Percentiles rank a stretch among this genome's conserved stretches.
These are phyloP conservation scores for Leptopterna dolabrata DNA, from an alignment of 2,888 invertebrate genomes.

Conservation along the genomic window DNA sequence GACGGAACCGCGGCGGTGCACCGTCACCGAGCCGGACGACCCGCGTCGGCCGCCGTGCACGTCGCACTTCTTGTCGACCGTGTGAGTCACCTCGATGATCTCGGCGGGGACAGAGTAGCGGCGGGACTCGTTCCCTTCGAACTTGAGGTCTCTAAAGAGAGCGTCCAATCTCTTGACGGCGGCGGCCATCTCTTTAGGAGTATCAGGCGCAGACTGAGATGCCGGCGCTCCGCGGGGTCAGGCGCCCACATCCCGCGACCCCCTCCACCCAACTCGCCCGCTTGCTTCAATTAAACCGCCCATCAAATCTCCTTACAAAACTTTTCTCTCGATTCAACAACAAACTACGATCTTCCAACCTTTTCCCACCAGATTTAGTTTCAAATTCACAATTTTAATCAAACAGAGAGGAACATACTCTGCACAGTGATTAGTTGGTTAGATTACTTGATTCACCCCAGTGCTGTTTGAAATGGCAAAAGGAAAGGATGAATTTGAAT, in stretches of 20 bases:
- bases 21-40: constrained; percentile 71
- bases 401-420: no score
- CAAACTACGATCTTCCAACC: background rate
- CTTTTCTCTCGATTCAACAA: background rate
- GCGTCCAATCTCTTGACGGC: constrained; percentile 80
- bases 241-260: constrained; percentile 28
- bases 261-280: background rate
- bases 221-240: constrained; percentile 30
- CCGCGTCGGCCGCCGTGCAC: constrained; percentile 75
- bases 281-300: background rate
- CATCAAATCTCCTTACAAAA: background rate
- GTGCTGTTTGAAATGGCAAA: no score
- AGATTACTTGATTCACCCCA: no score
- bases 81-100: constrained; percentile 68
- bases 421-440: no score
- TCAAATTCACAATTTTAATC: no score
- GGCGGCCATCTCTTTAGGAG: constrained; percentile 67
- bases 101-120: constrained; percentile 64
- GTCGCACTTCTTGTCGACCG: constrained; percentile 76
- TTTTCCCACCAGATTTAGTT: background rate
- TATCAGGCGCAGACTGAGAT: constrained; percentile 13
- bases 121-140: constrained; percentile 68
- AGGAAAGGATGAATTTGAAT: no score
- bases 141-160: constrained; percentile 76
- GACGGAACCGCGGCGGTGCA: constrained; percentile 69